Base-by-base conservation (phyloP, 2,797 vertebrate genomes). In the Loris lydekkerianus region DNA sequence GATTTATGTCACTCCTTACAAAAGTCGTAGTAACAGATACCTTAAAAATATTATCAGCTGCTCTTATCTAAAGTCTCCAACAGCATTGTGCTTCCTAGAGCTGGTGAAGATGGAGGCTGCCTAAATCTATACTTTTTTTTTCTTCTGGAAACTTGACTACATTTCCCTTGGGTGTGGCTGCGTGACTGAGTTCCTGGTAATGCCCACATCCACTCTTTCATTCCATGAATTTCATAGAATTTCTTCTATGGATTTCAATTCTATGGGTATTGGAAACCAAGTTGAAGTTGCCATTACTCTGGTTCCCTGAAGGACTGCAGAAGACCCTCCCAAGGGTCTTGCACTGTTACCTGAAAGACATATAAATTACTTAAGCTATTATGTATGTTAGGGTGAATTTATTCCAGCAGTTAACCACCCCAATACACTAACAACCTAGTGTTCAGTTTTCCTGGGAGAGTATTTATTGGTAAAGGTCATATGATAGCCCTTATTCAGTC, bases 161-260 rank as follows among this genome's bases (percentile, higher is more conserved):
- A 23, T 56, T 89, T 87, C 78, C 43, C 17, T 93, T 94, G 25
- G 13, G 21, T n/a, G 3, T 83, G 63, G 20, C 40, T 56, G 29
- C 25, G 3, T 70, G 25, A 53, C 23, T 60, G n/a, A 69, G 18
- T 83, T 76, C 53, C 72, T 65, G 43, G 8, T 80, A 65, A 40
- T 37, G 17, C 17, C 27, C n/a, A 65, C 5, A 67, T 61, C 10
- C 23, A 29, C 6, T 81, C 80, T 91, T 93, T 63, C 46, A 53
- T 7, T 94, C 43, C 67, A 34, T 67, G 58, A 63, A 88, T 83
- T 78, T 83, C 15, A 69, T 4, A 25, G 15, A 87, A 69, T 77
- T 31, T 15, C 46, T 67, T 97, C 46, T 27, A 77, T 20, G 14
- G 58, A 85, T 82, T 93, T 80, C 23, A 82, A 10, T 46, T 83